Conservation (phyloP, 2,888 invertebrate species). For the Acleris emargana region DNA sequence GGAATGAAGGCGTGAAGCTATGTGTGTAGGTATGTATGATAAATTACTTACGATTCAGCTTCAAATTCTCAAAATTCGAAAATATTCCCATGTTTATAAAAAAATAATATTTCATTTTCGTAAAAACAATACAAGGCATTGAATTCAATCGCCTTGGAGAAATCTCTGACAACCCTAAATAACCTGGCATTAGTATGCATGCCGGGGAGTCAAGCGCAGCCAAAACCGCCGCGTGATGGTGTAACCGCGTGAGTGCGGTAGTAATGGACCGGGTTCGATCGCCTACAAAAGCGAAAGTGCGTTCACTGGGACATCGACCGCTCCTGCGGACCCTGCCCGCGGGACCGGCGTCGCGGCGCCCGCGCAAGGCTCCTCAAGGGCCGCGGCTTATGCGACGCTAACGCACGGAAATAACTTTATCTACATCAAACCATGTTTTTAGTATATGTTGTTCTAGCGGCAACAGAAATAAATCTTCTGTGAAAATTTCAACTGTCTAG, state of each 20-base stretch:
- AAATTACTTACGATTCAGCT: too few species aligned
- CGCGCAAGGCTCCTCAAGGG: too few species aligned
- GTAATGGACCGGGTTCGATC: slow-evolving; percentile 81
- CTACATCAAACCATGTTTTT: too few species aligned
- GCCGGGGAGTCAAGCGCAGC: slow-evolving; percentile 66
- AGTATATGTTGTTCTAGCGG: too few species aligned
- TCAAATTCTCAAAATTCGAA: too few species aligned
- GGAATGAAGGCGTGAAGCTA: too few species aligned
- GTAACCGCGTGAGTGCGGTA: slow-evolving; percentile 77
- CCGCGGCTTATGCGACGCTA: background rate
- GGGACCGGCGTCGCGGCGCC: too few species aligned
- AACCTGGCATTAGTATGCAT: slow-evolving; percentile 72
- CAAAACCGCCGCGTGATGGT: slow-evolving; percentile 74
- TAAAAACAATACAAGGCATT: slow-evolving; percentile 22
- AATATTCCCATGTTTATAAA: background rate
- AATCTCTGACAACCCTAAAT: slow-evolving; percentile 74
- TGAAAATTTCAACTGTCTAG: too few species aligned
- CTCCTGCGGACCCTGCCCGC: slow-evolving; percentile 66
- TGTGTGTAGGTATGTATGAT: too few species aligned
- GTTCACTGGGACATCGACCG: slow-evolving; percentile 83
- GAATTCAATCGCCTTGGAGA: slow-evolving; percentile 57
- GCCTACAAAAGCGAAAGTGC: slow-evolving; percentile 82
- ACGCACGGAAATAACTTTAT: background rate
- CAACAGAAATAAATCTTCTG: too few species aligned
- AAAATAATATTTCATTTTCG: too few species aligned